These are phyloP conservation scores for Crotalus horridus DNA, from an alignment of 2,113 vertebrate genomes.

Conservation along the genomic window DNA sequence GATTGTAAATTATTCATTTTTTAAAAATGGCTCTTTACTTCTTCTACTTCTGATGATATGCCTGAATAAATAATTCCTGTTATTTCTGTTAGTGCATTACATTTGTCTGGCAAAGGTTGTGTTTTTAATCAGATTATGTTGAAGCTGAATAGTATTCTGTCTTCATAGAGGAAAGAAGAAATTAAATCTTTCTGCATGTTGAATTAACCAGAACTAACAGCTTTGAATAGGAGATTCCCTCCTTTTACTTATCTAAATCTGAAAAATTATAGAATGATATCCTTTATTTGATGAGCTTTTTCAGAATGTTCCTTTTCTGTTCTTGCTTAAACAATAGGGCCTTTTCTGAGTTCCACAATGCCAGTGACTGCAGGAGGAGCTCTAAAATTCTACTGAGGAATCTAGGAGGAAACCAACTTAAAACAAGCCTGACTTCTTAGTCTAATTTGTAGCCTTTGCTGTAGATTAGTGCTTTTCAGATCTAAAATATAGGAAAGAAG, in stretches of 20 bases:
- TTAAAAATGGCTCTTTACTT: neutral
- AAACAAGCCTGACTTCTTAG: neutral
- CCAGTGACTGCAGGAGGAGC: no score
- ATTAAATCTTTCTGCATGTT: neutral
- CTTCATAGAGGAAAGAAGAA: neutral
- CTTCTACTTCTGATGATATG: neutral
- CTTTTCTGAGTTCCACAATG: neutral
- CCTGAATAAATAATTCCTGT: neutral
- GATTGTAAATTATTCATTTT: neutral
- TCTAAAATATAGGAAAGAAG: neutral
- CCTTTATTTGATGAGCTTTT: neutral
- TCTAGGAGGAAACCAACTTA: neutral
- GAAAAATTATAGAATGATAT: neutral
- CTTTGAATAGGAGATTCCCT: neutral
- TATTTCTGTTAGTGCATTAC: neutral
- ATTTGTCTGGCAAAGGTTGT: neutral
- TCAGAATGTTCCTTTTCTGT: neutral
- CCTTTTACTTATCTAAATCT: neutral
- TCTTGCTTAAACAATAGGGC: neutral
- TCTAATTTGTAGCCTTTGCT: neutral
- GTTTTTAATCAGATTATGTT: neutral
- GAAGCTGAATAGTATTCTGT: neutral
- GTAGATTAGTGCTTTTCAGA: neutral
- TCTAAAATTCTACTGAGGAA: neutral
- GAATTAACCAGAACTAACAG: neutral